Percentiles rank a stretch among this genome's conserved stretches.
phyloP scores from a whole-genome alignment of 1,140 invertebrate species.

The Palaemon carinicauda region DNA sequence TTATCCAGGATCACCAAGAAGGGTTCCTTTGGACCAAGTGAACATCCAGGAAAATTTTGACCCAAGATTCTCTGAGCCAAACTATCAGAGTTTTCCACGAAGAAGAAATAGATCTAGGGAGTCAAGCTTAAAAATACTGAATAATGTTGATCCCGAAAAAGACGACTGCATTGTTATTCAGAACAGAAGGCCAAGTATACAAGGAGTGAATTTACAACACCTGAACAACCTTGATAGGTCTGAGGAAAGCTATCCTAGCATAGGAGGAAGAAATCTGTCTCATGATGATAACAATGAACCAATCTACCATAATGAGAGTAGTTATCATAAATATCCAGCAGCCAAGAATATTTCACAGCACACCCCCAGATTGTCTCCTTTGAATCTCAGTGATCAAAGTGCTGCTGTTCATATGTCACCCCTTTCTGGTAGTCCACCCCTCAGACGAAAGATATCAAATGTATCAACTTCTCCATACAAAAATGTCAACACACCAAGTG shows the following conservation, averaged over 20 bases:
- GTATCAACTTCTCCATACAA: not conserved
- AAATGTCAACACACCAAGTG: not conserved
- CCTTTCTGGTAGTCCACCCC: conserved; percentile 6
- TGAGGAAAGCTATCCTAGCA: conserved; percentile 4
- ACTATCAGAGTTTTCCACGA: conserved; percentile 19
- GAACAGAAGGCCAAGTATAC: not conserved
- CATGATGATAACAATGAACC: conserved; percentile 40
- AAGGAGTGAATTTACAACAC: not conserved
- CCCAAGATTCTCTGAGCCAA: not conserved
- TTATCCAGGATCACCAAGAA: not conserved
- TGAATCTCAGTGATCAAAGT: conserved; percentile 20
- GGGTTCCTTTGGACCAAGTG: not conserved
- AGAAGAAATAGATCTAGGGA: not conserved
- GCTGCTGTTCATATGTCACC: not conserved
- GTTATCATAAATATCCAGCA: not conserved
- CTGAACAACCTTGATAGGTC: conserved; percentile 38
- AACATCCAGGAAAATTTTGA: not conserved
- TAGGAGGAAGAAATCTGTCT: conserved; percentile 13
- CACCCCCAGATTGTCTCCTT: not conserved
- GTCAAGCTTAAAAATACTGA: not conserved
- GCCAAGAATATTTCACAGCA: not conserved
- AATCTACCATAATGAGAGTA: not conserved
- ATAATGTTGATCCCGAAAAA: conserved; percentile 11
- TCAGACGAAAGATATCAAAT: conserved; percentile 28
- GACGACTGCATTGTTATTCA: not conserved